phyloP scores from a whole-genome alignment of 2,113 vertebrate genomes.

The Melanotaenia duboulayi region DNA sequence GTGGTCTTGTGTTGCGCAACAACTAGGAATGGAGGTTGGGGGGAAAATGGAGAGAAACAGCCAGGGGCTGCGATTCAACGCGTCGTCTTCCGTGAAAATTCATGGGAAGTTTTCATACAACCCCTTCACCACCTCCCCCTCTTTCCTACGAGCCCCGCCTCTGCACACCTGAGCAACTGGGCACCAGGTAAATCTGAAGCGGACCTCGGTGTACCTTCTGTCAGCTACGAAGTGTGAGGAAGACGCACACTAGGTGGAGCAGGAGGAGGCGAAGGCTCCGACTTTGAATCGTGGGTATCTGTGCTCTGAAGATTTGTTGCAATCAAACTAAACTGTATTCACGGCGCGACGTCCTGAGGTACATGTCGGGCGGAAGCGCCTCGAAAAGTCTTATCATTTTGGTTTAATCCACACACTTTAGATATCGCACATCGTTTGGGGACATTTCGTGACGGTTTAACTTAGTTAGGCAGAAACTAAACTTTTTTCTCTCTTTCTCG shows the following conservation, averaged over 20 bases:
- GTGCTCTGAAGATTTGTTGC: not conserved
- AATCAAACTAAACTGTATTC: not conserved
- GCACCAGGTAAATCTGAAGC: constrained; percentile 33
- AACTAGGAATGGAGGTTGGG: constrained; percentile 28
- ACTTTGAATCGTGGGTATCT: constrained; percentile 20
- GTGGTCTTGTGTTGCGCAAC: constrained; percentile 43
- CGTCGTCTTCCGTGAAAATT: not conserved
- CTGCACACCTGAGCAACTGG: constrained; percentile 55
- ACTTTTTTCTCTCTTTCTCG: not conserved
- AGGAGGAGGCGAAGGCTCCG: not conserved
- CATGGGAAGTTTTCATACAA: not conserved
- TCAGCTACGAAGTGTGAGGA: not conserved
- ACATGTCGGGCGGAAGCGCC: not conserved
- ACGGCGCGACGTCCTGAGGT: not conserved
- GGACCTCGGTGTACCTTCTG: not conserved
- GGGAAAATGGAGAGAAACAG: not conserved
- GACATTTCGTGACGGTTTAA: not conserved
- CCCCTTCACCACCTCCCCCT: not conserved
- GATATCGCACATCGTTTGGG: not conserved
- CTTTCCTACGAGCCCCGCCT: constrained; percentile 13
- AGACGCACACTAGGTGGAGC: not conserved
- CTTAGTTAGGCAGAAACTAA: not conserved
- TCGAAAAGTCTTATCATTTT: not conserved
- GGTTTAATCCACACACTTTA: not conserved
- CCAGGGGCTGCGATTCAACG: not conserved